Percentiles rank a stretch among this genome's conserved stretches.
These are phyloP conservation scores for Oryzias curvinotus DNA, from an alignment of 2,113 vertebrate genomes.

Conservation along the genomic window DNA sequence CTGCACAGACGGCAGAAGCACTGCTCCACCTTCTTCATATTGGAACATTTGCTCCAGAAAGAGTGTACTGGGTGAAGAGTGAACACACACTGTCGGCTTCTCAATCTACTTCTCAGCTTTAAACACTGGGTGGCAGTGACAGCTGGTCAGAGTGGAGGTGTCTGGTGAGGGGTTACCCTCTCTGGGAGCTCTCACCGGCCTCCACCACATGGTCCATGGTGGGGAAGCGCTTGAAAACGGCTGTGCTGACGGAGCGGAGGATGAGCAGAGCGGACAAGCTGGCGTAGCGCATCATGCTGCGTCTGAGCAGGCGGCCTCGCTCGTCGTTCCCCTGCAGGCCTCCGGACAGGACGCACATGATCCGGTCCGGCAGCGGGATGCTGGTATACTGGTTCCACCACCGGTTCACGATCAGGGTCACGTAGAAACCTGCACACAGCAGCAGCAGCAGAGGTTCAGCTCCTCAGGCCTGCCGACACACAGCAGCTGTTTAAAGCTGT, in stretches of 20 bases:
- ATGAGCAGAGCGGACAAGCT: constrained; percentile 89
- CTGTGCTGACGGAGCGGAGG: constrained; percentile 89
- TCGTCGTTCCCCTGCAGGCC: constrained; percentile 85
- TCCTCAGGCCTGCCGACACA: neutral
- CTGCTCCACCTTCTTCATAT: neutral
- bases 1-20: constrained; percentile 59
- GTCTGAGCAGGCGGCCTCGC: constrained; percentile 84
- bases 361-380: constrained; percentile 86
- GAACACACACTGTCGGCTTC: too few species aligned
- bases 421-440: constrained; percentile 85
- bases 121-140: neutral
- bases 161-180: too few species aligned
- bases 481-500: neutral
- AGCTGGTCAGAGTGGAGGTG: too few species aligned
- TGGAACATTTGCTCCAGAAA: too few species aligned
- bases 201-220: constrained; percentile 93
- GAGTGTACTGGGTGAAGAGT: too few species aligned
- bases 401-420: constrained; percentile 90
- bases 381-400: constrained; percentile 93
- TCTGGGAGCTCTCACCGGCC: constrained; percentile 76
- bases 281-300: constrained; percentile 90
- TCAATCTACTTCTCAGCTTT: too few species aligned
- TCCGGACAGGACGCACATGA: constrained; percentile 86
- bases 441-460: neutral
- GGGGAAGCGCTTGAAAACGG: constrained; percentile 91